Evolutionary conservation across 2,113 vertebrate species (phyloP).

Genomic region (Amazona vittata): DNA sequence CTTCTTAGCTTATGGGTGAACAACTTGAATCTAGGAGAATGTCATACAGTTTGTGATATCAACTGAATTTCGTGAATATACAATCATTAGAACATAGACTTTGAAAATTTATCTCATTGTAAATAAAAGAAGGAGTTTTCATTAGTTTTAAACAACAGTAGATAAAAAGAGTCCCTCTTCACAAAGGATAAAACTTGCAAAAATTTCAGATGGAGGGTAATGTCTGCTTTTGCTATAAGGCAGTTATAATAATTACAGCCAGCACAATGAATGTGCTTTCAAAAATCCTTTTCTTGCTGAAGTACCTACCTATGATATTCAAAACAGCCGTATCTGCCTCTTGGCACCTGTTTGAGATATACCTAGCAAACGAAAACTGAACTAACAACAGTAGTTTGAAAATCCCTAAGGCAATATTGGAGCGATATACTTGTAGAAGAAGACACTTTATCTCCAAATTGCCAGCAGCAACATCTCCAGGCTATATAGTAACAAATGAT

Average conservation of each 20-base stretch:
- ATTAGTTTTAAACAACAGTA: not conserved
- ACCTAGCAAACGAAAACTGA: slow-evolving; percentile 26
- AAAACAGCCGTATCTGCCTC: not conserved
- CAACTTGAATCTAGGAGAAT: not conserved
- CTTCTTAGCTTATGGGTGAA: not conserved
- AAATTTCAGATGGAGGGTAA: not conserved
- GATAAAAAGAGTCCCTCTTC: not conserved
- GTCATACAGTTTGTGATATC: not conserved
- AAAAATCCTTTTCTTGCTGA: not conserved
- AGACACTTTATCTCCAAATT: slow-evolving; percentile 5
- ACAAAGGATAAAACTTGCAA: not conserved
- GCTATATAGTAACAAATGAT: not conserved
- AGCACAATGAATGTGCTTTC: not conserved
- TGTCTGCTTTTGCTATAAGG: not conserved
- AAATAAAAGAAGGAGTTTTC: not conserved
- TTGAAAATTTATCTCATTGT: not conserved
- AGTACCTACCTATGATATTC: not conserved
- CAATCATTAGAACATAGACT: not conserved
- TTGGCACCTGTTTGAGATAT: slow-evolving; percentile 5
- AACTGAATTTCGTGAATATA: not conserved
- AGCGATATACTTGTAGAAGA: not conserved
- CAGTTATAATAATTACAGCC: slow-evolving; percentile 10
- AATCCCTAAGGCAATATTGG: not conserved
- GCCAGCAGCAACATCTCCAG: not conserved
- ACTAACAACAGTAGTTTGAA: slow-evolving; percentile 22